These are phyloP conservation scores for Coracopsis vasa DNA, from an alignment of 2,113 vertebrate species.

Conservation along the genomic window DNA sequence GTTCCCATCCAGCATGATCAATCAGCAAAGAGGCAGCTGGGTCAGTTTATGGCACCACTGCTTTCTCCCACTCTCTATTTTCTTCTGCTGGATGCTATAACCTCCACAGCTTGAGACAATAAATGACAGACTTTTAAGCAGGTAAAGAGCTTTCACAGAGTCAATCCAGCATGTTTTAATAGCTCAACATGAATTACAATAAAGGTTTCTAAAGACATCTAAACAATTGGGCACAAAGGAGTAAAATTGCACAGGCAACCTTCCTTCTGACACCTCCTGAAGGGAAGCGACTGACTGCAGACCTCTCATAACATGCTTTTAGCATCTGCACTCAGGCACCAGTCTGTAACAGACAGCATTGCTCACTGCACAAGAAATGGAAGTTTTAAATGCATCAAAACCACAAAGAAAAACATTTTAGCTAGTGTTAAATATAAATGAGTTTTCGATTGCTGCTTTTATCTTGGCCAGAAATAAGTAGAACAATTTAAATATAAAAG, in stretches of 20 bases:
- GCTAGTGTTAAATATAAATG: slow-evolving; percentile 18
- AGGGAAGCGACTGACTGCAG: neutral
- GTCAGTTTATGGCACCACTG: neutral
- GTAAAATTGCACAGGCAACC: neutral
- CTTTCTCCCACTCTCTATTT: neutral
- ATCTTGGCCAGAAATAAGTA: neutral
- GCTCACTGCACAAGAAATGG: neutral
- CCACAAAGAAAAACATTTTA: slow-evolving; percentile 25
- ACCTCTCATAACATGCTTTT: neutral
- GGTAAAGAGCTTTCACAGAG: neutral
- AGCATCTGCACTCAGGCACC: neutral
- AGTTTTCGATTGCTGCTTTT: slow-evolving; percentile 8
- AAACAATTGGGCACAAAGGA: slow-evolving; percentile 9
- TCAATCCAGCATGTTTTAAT: neutral
- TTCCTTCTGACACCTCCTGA: neutral
- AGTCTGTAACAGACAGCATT: neutral
- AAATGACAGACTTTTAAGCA: neutral
- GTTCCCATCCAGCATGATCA: neutral
- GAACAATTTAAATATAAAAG: neutral
- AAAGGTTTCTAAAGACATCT: neutral
- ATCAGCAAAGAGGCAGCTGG: neutral
- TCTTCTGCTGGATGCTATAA: neutral
- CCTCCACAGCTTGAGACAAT: neutral
- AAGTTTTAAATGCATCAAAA: slow-evolving; percentile 8
- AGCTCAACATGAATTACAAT: neutral